Conservation (phyloP, 2,113 vertebrate genomes). For the Neopipo cinnamomea region DNA sequence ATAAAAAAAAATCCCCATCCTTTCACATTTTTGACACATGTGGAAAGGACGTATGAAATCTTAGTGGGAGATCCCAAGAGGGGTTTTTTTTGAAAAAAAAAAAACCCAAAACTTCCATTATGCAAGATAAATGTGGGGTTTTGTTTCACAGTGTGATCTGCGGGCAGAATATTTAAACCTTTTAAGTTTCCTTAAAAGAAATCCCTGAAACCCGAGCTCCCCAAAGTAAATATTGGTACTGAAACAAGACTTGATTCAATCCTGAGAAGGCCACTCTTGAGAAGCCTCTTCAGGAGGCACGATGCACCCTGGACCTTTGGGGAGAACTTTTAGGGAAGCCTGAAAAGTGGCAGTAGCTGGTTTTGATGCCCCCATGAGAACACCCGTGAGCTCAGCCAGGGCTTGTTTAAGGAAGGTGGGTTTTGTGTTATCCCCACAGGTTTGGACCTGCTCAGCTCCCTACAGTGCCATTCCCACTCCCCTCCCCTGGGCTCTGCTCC, state of each 20-base stretch:
- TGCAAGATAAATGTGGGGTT: neutral
- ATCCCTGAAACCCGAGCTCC: neutral
- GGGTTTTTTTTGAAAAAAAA: neutral
- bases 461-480: neutral
- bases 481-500: neutral
- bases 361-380: neutral
- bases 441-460: neutral
- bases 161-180: conserved; percentile 21
- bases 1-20: neutral
- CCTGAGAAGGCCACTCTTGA: fast-evolving
- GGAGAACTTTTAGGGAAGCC: neutral
- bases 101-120: neutral
- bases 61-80: neutral
- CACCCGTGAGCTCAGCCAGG: no score
- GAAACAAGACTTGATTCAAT: neutral
- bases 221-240: neutral
- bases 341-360: neutral
- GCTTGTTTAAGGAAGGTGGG: neutral
- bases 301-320: neutral
- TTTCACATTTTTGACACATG: neutral
- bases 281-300: neutral
- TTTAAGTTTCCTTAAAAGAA: neutral
- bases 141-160: neutral
- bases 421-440: neutral
- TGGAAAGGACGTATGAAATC: neutral